A percentile compares a stretch with the other conserved stretches of the same genome.
phyloP scores from a whole-genome alignment of 2,888 invertebrate species.

The Aplocera efformata region DNA sequence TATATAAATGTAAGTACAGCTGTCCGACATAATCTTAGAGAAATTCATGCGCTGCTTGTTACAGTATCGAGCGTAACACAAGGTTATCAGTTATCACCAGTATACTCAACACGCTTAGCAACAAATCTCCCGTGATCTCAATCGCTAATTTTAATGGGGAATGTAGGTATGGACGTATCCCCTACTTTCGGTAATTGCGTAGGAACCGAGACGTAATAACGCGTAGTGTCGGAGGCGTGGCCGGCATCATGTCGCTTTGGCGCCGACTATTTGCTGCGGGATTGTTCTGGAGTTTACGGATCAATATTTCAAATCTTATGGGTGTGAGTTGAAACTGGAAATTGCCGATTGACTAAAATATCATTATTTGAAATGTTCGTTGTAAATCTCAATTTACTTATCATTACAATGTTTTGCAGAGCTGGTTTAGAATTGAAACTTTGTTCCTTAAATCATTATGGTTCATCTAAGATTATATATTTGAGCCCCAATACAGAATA shows the following conservation, averaged over 20 bases:
- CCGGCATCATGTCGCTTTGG: constrained; percentile 67
- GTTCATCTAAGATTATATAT: too few species aligned
- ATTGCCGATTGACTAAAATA: constrained; percentile 18
- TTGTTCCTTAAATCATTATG: too few species aligned
- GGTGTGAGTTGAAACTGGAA: constrained; percentile 26
- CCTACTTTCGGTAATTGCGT: constrained; percentile 43
- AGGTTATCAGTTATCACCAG: constrained; percentile 16
- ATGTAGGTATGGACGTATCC: constrained; percentile 37
- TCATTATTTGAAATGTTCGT: too few species aligned
- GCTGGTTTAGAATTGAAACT: too few species aligned
- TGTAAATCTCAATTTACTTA: too few species aligned
- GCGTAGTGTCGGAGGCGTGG: constrained; percentile 66
- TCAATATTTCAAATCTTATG: constrained; percentile 36
- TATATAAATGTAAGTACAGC: too few species aligned
- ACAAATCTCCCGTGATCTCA: constrained; percentile 29
- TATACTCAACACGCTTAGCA: constrained; percentile 15
- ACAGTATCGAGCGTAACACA: constrained; percentile 12
- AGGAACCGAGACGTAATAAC: constrained; percentile 47
- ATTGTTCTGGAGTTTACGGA: constrained; percentile 50
- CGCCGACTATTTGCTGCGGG: constrained; percentile 57
- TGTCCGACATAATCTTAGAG: constrained; percentile 4
- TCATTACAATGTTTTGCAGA: too few species aligned
- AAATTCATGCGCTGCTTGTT: constrained; percentile 11
- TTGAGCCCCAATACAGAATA: too few species aligned
- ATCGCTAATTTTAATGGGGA: constrained; percentile 33